Conservation (phyloP, 2,113 vertebrate species). For the Butastur rufipennis region DNA sequence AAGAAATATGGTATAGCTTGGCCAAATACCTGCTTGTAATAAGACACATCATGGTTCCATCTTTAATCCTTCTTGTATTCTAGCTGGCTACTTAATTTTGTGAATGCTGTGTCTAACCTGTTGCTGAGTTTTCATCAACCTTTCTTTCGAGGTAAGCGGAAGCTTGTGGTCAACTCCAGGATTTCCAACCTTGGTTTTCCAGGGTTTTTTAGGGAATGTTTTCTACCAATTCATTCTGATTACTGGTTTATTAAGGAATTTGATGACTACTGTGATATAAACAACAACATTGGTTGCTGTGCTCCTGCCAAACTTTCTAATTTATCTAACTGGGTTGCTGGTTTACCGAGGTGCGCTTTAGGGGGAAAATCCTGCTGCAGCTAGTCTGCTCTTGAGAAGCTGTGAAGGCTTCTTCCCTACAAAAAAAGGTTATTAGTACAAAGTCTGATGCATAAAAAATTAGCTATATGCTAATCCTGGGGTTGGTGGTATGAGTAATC, state of each 20-base stretch:
- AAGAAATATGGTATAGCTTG: background rate
- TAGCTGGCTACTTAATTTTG: background rate
- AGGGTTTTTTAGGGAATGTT: background rate
- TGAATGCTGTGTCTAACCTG: background rate
- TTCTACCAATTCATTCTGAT: background rate
- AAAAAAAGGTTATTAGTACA: background rate
- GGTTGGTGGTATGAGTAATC: conserved; percentile 2
- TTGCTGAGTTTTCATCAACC: background rate
- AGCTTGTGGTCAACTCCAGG: background rate
- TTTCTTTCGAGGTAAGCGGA: background rate
- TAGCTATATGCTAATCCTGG: background rate
- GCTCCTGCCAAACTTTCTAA: background rate
- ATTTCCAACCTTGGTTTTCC: background rate
- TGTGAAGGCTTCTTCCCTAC: background rate
- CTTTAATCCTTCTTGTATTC: background rate
- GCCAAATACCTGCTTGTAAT: background rate
- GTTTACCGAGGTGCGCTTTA: background rate
- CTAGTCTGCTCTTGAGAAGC: background rate
- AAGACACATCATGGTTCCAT: background rate
- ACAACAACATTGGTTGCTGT: background rate
- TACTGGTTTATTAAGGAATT: background rate
- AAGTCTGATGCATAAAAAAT: background rate
- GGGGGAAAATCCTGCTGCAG: background rate
- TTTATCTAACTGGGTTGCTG: background rate
- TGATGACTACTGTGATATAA: background rate